Base-by-base conservation (phyloP, 1,140 invertebrate genomes). In the Campodea augens region DNA sequence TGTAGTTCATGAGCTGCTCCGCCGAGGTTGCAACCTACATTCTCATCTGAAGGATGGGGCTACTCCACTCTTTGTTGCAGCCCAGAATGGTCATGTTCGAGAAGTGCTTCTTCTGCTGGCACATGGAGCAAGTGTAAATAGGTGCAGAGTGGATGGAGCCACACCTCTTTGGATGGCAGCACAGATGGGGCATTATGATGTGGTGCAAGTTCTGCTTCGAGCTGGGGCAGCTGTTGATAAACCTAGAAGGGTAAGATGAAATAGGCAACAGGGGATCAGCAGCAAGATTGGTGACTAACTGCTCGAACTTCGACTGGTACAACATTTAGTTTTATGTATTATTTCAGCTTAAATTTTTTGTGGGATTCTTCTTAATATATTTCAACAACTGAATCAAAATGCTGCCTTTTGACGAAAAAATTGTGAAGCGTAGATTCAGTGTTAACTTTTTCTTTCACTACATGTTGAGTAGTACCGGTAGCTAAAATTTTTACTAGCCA, bases 131-230 rank as follows among this genome's bases (percentile, higher is more conserved):
- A 64, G 71, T 46, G 70, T 75, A 25, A 81, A 90, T 58, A 62
- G 67, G 0, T 65, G 71, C 46, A 67, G 84, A 49, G 72, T 70
- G 38, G 89, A 93, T 65, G 77, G 82, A 45, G 84, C 87, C 43
- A 83, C 84, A 10, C 78, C 89, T 25, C 70, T 95, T 32, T 93
- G 87, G 86, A 92, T 95, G 54, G 80, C 87, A 3, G 73, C 84
- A 36, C 90, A 95, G 72, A 89, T 90, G 78, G 88, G 88, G 10
- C 83, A 89, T 62, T 75, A 78, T 58, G 72, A 78, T 53, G 75
- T 89, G 36, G 85, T 86, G 21, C 69, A 75, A 44, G 67, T 78
- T 48, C 66, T 95, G 40, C 64, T 88, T 24, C 73, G 74, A 57
- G 70, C 73, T 46, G 81, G 82, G 24, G 85, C 85, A 25, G 65